phyloP scores from a whole-genome alignment of 2,888 invertebrate species.

The Pasiphila rectangulata region DNA sequence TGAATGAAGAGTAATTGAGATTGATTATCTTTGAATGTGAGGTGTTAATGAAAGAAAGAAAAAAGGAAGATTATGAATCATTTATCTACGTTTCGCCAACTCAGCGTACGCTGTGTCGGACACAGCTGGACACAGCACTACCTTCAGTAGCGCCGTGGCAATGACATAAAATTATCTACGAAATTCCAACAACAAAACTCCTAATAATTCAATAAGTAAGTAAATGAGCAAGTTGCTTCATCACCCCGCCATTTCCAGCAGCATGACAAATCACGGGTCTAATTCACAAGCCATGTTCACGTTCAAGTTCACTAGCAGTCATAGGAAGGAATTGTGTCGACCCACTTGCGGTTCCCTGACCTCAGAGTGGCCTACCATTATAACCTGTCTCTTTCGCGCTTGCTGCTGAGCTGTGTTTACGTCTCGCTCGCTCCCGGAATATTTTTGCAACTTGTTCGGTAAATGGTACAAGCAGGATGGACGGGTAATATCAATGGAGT shows the following conservation, averaged over 20 bases:
- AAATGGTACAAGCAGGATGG: slow-evolving; percentile 51
- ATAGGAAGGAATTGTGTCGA: slow-evolving; percentile 73
- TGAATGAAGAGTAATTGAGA: too few relatives aligned
- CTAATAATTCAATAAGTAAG: neutral
- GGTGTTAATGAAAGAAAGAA: too few relatives aligned
- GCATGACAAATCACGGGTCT: slow-evolving; percentile 8
- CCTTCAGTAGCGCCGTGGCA: too few relatives aligned
- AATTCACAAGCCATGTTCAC: slow-evolving; percentile 71
- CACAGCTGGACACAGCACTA: too few relatives aligned
- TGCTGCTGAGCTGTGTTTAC: slow-evolving; percentile 15
- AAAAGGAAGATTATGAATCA: too few relatives aligned
- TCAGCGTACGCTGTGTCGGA: too few relatives aligned
- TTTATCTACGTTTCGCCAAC: too few relatives aligned
- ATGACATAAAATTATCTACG: neutral
- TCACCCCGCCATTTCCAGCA: slow-evolving; percentile 2
- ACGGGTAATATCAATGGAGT: slow-evolving; percentile 6
- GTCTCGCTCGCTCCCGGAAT: slow-evolving; percentile 73
- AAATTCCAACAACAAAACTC: neutral
- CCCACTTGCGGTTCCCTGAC: slow-evolving; percentile 80
- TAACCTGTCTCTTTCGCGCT: slow-evolving; percentile 49
- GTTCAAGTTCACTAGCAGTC: slow-evolving; percentile 72
- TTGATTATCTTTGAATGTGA: too few relatives aligned
- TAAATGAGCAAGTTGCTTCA: neutral
- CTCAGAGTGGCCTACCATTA: slow-evolving; percentile 72
- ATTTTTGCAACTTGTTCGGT: slow-evolving; percentile 75